These are phyloP conservation scores for Oenanthe melanoleuca DNA, from an alignment of 2,113 vertebrate genomes.

Conservation along the genomic window DNA sequence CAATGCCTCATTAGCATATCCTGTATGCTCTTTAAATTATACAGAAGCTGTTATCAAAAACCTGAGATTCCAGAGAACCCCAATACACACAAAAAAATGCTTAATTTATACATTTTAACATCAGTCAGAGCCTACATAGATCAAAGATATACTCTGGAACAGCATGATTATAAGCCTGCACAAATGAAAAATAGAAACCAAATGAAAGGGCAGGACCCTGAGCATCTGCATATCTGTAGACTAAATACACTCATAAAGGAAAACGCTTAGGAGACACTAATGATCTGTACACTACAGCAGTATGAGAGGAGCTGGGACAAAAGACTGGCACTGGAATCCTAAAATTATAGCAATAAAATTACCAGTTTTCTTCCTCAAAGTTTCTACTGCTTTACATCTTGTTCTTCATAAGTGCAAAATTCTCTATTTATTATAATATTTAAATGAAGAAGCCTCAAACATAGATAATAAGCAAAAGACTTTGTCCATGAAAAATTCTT, in stretches of 20 bases:
- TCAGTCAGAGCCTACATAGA: background rate
- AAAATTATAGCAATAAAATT: slow-evolving; percentile 27
- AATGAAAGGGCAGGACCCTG: background rate
- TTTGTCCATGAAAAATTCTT: background rate
- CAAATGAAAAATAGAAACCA: slow-evolving; percentile 20
- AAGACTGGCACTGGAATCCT: background rate
- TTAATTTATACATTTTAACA: slow-evolving; percentile 33
- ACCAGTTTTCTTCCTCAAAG: slow-evolving; percentile 7
- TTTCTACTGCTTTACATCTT: background rate
- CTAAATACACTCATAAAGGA: slow-evolving; percentile 23
- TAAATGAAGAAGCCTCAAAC: background rate
- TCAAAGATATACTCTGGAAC: slow-evolving; percentile 11
- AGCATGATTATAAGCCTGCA: slow-evolving; percentile 9
- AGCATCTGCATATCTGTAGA: slow-evolving; percentile 59
- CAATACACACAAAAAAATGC: background rate
- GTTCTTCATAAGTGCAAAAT: background rate
- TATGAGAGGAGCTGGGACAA: slow-evolving; percentile 6
- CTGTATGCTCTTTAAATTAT: slow-evolving; percentile 39
- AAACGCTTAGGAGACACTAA: slow-evolving; percentile 31
- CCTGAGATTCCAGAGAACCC: slow-evolving; percentile 47
- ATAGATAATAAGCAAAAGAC: background rate
- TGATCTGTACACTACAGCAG: background rate
- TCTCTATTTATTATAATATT: background rate
- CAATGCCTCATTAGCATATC: slow-evolving; percentile 44
- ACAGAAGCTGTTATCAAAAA: slow-evolving; percentile 14